These are phyloP conservation scores for Berghia stephanieae DNA, from an alignment of 1,140 invertebrate genomes.

Conservation along the genomic window DNA sequence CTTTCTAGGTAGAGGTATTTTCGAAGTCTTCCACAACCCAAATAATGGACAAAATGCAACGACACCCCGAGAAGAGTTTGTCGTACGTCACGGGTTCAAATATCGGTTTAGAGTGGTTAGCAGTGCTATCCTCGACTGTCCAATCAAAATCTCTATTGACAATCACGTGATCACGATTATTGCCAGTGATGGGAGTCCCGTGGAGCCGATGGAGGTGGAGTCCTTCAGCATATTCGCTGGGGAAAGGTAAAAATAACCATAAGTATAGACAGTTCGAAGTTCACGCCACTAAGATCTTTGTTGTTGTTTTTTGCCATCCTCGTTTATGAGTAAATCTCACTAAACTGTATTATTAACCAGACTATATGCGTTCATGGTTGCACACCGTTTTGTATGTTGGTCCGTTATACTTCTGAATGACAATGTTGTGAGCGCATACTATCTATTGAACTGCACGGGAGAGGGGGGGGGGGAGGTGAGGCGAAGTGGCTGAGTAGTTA, in stretches of 20 bases:
- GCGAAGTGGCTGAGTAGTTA: no score
- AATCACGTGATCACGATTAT: constrained; percentile 70
- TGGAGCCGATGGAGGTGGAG: constrained; percentile 75
- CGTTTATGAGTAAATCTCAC: neutral
- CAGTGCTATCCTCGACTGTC: constrained; percentile 82
- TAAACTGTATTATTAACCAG: neutral
- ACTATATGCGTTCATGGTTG: neutral
- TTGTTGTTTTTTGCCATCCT: neutral
- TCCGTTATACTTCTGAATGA: no score
- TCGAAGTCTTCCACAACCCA: constrained; percentile 11
- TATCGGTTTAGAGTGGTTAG: constrained; percentile 88
- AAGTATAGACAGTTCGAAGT: neutral
- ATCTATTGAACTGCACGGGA: no score
- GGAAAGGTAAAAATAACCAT: constrained; percentile 76
- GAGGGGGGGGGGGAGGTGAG: no score
- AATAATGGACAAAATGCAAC: constrained; percentile 12
- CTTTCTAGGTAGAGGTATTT: constrained; percentile 30
- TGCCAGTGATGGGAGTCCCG: constrained; percentile 81
- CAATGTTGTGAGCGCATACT: no score
- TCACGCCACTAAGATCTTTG: neutral
- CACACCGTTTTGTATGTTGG: neutral
- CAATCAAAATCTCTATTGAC: constrained; percentile 79
- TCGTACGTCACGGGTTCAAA: constrained; percentile 56
- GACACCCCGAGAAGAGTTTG: constrained; percentile 43
- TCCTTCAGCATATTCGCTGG: constrained; percentile 44